A percentile compares a stretch with the other conserved stretches of the same genome.
Conservation (phyloP, 2,797 vertebrate genomes). For the Acomys russatus region DNA sequence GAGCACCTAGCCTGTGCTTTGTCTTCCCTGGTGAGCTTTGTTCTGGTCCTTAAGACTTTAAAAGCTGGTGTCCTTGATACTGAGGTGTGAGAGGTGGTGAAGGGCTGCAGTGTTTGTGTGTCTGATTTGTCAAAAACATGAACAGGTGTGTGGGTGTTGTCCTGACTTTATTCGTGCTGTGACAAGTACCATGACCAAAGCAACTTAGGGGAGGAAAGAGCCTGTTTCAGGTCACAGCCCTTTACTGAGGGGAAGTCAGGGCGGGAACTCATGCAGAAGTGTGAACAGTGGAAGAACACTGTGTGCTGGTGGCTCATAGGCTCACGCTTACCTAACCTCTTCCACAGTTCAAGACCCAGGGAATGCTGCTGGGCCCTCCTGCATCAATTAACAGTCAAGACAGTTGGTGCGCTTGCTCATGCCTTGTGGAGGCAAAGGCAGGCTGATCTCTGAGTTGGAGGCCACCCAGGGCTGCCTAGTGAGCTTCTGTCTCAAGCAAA, state of each 20-base stretch:
- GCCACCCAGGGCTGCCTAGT: background rate
- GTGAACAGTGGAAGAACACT: background rate
- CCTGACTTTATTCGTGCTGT: no score
- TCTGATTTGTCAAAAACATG: constrained; percentile 67
- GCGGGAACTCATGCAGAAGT: background rate
- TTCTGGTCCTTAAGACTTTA: constrained; percentile 82
- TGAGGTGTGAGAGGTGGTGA: constrained; percentile 83
- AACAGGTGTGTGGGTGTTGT: no score
- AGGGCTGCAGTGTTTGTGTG: constrained; percentile 82
- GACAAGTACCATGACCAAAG: background rate
- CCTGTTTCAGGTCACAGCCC: background rate
- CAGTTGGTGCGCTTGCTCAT: background rate
- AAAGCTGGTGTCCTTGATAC: constrained; percentile 44
- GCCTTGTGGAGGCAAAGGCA: background rate
- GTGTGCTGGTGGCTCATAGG: no score
- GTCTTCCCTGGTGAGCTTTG: constrained; percentile 94
- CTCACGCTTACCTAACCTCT: constrained; percentile 4
- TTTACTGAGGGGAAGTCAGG: background rate
- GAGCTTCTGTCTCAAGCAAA: background rate
- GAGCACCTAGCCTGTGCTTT: constrained; percentile 96
- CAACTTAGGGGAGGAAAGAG: background rate
- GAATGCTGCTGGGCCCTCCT: background rate
- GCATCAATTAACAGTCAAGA: background rate
- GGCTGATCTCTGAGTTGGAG: background rate
- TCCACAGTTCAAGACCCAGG: background rate